Percentiles rank a stretch among this genome's conserved stretches.
Conservation (phyloP, 2,888 invertebrate species). For the Polydesmus complanatus region DNA sequence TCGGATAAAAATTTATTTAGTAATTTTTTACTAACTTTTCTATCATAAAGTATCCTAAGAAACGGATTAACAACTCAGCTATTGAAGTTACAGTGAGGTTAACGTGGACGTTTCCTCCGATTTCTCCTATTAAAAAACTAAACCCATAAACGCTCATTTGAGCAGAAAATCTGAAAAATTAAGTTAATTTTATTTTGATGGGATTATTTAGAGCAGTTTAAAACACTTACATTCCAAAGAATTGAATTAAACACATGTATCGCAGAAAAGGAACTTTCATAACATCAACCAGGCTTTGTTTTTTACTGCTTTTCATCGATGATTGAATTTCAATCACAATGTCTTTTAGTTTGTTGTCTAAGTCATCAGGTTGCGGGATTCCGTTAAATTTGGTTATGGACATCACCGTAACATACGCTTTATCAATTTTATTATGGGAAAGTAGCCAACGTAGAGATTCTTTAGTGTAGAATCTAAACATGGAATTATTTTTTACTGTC, state of each 20-base stretch:
- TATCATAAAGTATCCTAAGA: neutral
- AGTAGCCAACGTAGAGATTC: conserved; percentile 11
- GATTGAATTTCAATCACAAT: conserved; percentile 3
- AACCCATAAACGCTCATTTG: conserved; percentile 11
- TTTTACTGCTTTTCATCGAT: neutral
- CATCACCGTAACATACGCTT: neutral
- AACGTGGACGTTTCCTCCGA: conserved; percentile 10
- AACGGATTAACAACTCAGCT: conserved; percentile 2
- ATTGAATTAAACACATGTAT: neutral
- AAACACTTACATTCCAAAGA: conserved; percentile 1
- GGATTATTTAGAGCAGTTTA: neutral
- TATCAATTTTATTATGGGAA: neutral
- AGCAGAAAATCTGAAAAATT: conserved; percentile 2
- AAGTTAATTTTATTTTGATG: neutral
- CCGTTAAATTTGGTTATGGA: conserved; percentile 4
- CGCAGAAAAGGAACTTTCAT: conserved; percentile 1
- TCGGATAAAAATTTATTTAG: neutral
- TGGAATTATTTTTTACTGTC: neutral
- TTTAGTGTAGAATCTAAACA: neutral
- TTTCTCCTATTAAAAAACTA: conserved; percentile 11
- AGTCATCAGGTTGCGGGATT: neutral
- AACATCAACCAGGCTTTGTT: conserved; percentile 7
- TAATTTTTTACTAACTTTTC: conserved; percentile 2
- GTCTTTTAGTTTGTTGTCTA: conserved; percentile 5
- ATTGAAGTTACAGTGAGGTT: conserved; percentile 6